A percentile compares a stretch with the other conserved stretches of the same genome.
These are phyloP conservation scores for Arremon brunneinucha DNA, from an alignment of 2,797 vertebrate species.

Conservation along the genomic window DNA sequence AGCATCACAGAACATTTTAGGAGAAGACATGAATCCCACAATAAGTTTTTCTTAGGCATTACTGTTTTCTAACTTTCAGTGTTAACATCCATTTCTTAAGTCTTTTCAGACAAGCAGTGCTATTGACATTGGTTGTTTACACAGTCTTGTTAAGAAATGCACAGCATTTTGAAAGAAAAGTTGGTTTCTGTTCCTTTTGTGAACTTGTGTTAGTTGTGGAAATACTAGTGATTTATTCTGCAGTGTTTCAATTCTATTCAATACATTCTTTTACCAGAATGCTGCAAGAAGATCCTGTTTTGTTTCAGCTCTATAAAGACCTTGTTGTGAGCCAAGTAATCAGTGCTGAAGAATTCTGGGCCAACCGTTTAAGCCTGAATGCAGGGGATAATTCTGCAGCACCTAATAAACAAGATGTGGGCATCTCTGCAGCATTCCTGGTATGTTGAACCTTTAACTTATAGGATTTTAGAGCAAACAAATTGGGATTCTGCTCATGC, in stretches of 20 bases:
- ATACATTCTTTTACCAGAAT: slow-evolving; percentile 83
- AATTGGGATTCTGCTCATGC: neutral
- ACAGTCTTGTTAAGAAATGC: neutral
- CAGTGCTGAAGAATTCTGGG: slow-evolving; percentile 98
- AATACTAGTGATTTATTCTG: slow-evolving; percentile 41
- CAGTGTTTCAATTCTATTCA: slow-evolving; percentile 63
- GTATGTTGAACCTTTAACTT: slow-evolving; percentile 73
- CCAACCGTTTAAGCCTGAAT: slow-evolving; percentile 89
- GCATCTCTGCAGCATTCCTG: slow-evolving; percentile 98
- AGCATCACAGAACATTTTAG: neutral
- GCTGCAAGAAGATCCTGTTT: slow-evolving; percentile 97
- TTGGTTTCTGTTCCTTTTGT: slow-evolving; percentile 26
- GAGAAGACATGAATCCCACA: neutral
- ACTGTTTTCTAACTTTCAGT: neutral
- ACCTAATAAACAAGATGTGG: slow-evolving; percentile 92
- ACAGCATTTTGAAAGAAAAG: slow-evolving; percentile 9
- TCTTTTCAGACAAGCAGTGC: neutral
- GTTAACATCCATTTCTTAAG: neutral
- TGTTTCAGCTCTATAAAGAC: slow-evolving; percentile 99
- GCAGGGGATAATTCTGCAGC: slow-evolving; percentile 77
- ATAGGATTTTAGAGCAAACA: neutral
- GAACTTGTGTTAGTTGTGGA: slow-evolving; percentile 8
- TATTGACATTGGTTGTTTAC: neutral
- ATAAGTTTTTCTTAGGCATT: neutral
- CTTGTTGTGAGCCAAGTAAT: slow-evolving; percentile 98